Base-by-base conservation (phyloP, 2,888 invertebrate genomes). In the Ptycholaimellus sp. region DNA sequence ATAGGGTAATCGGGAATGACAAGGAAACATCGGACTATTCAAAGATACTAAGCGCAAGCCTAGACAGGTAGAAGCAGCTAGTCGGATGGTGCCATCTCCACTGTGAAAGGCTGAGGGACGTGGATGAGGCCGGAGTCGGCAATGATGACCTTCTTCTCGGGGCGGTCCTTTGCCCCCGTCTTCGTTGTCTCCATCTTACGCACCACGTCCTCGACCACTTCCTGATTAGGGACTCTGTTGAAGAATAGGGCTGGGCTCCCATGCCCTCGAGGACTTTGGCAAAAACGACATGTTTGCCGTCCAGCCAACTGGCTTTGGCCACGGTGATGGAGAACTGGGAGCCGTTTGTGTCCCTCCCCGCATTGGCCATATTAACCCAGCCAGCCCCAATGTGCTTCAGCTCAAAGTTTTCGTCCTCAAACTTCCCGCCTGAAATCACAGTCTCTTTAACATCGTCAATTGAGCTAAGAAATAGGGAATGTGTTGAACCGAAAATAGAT, bases 281-380 rank as follows among this genome's bases (percentile, higher is more conserved):
- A 13, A 23, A 23, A 11, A 44, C 44, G 18, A 43, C 46, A 29
- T 44, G 47, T 16, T 35, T 35, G 32, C 49, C 44, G 25, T 44
- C 45, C 22, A 42, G 61, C 82, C 82, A 83, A 1, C 74, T 73
- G 1, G 81, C 73, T 6, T 73, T 69, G 42, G 74, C 70, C 2
- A 76, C 74, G 7, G 80, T 81, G 48, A 85, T 76, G 57, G 83
- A 74, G 61, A 85, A 85, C 60, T 85, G 83, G 49, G 79, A 81
- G 2, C 82, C 82, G 61, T 85, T 85, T 7, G 81, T 76, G 53
- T 83, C 68, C 38, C 71, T 72, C 53, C 64, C 64, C 39, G 60
- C 54, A 49, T 85, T 85, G 1, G 82, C 83, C 83, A 85, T 82
- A 45, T 79, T 78, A 21, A 85, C 63, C 59, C 78, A 76, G 37